Evolutionary conservation across 1,140 invertebrate genomes (phyloP).

Genomic region (Oryctes rhinoceros): DNA sequence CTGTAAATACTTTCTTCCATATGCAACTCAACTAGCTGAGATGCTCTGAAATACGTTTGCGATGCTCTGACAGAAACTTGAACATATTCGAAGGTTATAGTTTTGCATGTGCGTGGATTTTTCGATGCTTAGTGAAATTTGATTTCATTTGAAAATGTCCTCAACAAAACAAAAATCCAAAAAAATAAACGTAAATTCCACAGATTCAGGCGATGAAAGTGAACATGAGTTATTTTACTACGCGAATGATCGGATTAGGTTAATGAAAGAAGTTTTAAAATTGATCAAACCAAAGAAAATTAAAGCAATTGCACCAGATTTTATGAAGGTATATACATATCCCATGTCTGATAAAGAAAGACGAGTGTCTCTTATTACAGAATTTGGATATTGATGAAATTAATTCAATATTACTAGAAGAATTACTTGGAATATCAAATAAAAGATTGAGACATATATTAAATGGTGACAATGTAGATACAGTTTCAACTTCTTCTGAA

Average conservation of each 20-base stretch:
- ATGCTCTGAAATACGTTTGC: no score
- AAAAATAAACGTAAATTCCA: conserved; percentile 43
- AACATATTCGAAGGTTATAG: no score
- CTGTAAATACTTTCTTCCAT: no score
- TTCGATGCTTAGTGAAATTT: no score
- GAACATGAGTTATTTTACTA: conserved; percentile 66
- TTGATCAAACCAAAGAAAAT: conserved; percentile 70
- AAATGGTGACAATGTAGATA: conserved; percentile 56
- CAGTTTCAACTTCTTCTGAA: conserved; percentile 55
- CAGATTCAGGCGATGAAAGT: conserved; percentile 54
- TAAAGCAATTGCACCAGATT: conserved; percentile 68
- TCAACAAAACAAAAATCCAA: conserved; percentile 31
- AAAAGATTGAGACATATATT: conserved; percentile 59
- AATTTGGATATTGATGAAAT: conserved; percentile 66
- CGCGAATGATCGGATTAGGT: conserved; percentile 69
- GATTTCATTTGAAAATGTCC: not conserved
- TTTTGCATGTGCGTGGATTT: no score
- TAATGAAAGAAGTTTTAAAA: conserved; percentile 72
- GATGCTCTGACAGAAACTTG: no score
- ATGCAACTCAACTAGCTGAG: no score
- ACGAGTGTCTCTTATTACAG: conserved; percentile 50
- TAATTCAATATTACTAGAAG: conserved; percentile 70
- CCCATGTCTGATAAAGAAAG: conserved; percentile 23
- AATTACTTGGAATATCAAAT: conserved; percentile 61
- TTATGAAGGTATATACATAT: conserved; percentile 61